Evolutionary conservation across 2,888 invertebrate genomes (phyloP).

Genomic region (Schizotus pectinicornis): DNA sequence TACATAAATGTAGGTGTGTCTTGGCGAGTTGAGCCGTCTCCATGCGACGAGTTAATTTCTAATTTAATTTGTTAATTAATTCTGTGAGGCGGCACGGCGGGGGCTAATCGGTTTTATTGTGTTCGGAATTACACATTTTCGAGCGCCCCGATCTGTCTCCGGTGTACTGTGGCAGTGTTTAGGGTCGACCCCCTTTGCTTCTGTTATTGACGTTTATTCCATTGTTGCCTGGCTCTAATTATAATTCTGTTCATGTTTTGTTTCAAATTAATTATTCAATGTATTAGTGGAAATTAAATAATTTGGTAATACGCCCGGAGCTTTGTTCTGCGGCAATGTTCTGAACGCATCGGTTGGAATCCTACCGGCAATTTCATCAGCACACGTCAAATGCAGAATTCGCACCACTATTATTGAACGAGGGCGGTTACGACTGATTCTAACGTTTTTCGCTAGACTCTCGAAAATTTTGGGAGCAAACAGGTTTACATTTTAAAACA

Average conservation of each 20-base stretch:
- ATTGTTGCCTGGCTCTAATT: conserved; percentile 45
- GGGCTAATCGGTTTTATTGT: conserved; percentile 59
- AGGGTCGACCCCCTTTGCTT: conserved; percentile 7
- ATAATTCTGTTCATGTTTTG: conserved; percentile 41
- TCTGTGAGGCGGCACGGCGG: conserved; percentile 56
- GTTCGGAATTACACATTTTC: conserved; percentile 56
- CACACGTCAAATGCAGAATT: conserved; percentile 20
- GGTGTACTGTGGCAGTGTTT: conserved; percentile 24
- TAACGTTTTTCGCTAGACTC: too few species aligned
- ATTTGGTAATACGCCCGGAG: conserved; percentile 31
- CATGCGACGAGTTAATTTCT: conserved; percentile 62
- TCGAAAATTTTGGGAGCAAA: too few species aligned
- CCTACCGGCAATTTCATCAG: conserved; percentile 25
- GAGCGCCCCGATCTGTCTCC: conserved; percentile 35
- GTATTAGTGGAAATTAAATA: conserved; percentile 41
- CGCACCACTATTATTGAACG: conserved; percentile 2
- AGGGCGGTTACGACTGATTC: too few species aligned
- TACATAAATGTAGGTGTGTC: conserved; percentile 18
- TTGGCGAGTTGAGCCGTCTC: conserved; percentile 36
- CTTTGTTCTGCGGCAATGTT: conserved; percentile 11
- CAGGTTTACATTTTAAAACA: too few species aligned
- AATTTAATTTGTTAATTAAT: conserved; percentile 64
- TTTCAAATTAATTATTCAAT: conserved; percentile 41
- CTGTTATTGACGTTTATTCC: conserved; percentile 54
- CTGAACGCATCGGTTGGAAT: conserved; percentile 4